Evolutionary conservation across 2,888 invertebrate genomes (phyloP).

Genomic region (Drosophila setosimentum): DNA sequence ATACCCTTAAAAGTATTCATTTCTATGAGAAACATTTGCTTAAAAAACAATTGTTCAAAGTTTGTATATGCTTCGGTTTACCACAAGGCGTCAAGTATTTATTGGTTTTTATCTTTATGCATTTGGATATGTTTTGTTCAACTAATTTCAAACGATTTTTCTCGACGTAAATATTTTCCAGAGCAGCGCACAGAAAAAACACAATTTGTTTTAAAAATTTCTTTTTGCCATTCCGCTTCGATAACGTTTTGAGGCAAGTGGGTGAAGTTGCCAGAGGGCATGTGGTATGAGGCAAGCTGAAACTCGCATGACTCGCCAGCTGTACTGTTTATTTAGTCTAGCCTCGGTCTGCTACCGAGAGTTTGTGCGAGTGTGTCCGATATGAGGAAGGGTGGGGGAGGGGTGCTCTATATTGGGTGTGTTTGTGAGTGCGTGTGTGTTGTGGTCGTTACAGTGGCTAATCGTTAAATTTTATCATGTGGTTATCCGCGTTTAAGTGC

Average conservation of each 20-base stretch:
- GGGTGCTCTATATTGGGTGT: neutral
- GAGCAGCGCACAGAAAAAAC: conserved; percentile 40
- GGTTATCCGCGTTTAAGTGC: conserved; percentile 77
- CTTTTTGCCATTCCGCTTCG: conserved; percentile 27
- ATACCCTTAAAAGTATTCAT: neutral
- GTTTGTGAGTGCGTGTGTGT: conserved; percentile 23
- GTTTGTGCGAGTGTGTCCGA: conserved; percentile 18
- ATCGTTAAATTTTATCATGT: conserved; percentile 80
- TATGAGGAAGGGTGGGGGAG: neutral
- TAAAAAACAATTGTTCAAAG: conserved; percentile 14
- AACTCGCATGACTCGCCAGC: conserved; percentile 56
- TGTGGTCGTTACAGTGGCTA: conserved; percentile 57
- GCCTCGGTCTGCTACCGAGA: conserved; percentile 44
- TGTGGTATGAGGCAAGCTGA: conserved; percentile 9
- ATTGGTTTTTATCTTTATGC: conserved; percentile 60
- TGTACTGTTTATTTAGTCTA: conserved; percentile 74
- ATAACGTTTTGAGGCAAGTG: conserved; percentile 34
- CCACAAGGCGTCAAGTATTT: conserved; percentile 63
- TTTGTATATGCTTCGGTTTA: conserved; percentile 57
- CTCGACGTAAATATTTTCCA: conserved; percentile 55
- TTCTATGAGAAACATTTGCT: conserved; percentile 9
- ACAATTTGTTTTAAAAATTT: conserved; percentile 39
- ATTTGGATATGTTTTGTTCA: conserved; percentile 66
- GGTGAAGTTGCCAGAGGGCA: conserved; percentile 1
- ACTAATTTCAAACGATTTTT: conserved; percentile 77